These are phyloP conservation scores for Zaprionus taronus DNA, from an alignment of 1,140 invertebrate genomes.

Conservation along the genomic window DNA sequence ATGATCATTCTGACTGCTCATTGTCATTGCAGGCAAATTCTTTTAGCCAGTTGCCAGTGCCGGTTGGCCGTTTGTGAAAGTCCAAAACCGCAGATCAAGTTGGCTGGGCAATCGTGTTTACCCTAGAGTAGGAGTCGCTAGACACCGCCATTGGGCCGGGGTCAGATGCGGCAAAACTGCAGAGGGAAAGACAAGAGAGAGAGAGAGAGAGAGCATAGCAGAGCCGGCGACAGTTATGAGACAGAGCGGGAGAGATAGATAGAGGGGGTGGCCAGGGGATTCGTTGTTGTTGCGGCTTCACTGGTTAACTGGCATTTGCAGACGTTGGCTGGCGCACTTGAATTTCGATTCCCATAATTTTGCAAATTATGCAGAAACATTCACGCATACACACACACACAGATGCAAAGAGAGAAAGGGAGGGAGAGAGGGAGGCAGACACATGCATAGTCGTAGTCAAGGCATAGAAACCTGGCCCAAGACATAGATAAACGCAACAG, in stretches of 20 bases:
- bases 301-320: constrained; percentile 59
- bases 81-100: constrained; percentile 57
- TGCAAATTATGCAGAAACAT: constrained; percentile 62
- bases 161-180: constrained; percentile 1
- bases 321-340: constrained; percentile 49
- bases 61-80: constrained; percentile 55
- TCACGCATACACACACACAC: constrained; percentile 50
- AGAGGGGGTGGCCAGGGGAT: neutral
- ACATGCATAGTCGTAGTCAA: constrained; percentile 1
- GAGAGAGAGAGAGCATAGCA: neutral
- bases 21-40: constrained; percentile 53
- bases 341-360: constrained; percentile 62
- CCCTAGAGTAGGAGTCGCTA: constrained; percentile 57
- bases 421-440: constrained; percentile 4
- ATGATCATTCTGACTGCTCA: constrained; percentile 51
- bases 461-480: constrained; percentile 33
- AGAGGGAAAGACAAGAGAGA: neutral
- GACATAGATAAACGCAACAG: constrained; percentile 56
- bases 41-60: constrained; percentile 38
- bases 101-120: constrained; percentile 59
- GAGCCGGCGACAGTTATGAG: neutral
- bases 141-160: constrained; percentile 38
- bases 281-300: constrained; percentile 44
- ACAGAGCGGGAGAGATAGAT: neutral
- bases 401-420: constrained; percentile 18